phyloP scores from a whole-genome alignment of 37 sponge, comb jelly and placozoan species.

The Chondrilla cf. caribensis region DNA sequence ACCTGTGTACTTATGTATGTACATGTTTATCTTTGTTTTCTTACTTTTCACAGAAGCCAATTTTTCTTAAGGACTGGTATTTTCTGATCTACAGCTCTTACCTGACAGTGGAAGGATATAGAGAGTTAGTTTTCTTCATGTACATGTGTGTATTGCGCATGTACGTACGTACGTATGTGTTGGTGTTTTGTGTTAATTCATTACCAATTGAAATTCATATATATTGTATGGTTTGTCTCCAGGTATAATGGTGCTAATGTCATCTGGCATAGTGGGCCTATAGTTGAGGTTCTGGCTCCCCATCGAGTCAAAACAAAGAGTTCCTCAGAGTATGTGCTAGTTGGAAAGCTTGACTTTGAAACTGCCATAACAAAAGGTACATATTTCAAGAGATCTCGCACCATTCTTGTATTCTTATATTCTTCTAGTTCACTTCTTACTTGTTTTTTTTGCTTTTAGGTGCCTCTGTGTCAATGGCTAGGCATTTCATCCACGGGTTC shows the following conservation, averaged over 20 bases:
- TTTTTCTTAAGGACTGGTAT: not conserved
- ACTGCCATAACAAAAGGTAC: not conserved
- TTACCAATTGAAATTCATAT: too few species aligned
- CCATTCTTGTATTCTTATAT: too few species aligned
- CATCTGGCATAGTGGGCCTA: conserved; percentile 56
- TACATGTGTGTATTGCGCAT: too few species aligned
- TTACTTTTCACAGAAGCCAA: too few species aligned
- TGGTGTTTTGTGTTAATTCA: too few species aligned
- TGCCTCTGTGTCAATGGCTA: not conserved
- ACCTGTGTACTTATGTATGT: not conserved
- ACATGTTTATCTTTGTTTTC: not conserved
- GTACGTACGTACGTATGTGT: too few species aligned
- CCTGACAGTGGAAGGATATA: not conserved
- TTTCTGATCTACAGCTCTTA: not conserved
- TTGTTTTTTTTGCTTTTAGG: too few species aligned
- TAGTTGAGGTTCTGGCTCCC: conserved; percentile 26
- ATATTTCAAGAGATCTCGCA: too few species aligned
- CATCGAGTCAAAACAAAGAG: conserved; percentile 20
- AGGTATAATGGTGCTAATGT: not conserved
- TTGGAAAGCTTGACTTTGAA: conserved; percentile 15
- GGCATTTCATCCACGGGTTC: conserved; percentile 36
- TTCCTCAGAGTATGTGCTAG: conserved; percentile 37
- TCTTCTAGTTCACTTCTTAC: too few species aligned
- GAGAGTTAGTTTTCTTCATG: not conserved
- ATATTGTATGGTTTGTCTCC: too few species aligned